Evolutionary conservation across 2,113 vertebrate species (phyloP).

Genomic region (Elaphurus davidianus): DNA sequence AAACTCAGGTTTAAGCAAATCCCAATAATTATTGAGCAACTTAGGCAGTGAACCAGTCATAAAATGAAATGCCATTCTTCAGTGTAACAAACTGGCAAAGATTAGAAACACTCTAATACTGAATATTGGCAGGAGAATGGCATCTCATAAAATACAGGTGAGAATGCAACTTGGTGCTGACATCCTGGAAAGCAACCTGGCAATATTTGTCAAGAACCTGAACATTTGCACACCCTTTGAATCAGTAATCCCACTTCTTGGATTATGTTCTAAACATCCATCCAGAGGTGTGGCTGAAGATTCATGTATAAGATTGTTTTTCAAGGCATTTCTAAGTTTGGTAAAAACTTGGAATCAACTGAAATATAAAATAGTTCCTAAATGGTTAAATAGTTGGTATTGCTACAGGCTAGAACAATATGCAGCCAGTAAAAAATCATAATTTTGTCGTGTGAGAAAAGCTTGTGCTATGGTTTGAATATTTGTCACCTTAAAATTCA

Average conservation of each 20-base stretch:
- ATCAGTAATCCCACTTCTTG: not conserved
- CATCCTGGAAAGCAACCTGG: not conserved
- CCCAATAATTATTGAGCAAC: not conserved
- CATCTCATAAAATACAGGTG: not conserved
- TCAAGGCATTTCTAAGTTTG: not conserved
- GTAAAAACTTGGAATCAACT: not conserved
- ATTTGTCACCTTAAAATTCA: not conserved
- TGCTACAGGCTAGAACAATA: not conserved
- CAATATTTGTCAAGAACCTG: not conserved
- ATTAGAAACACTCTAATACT: not conserved
- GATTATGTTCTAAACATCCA: not conserved
- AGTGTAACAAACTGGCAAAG: slow-evolving; percentile 34
- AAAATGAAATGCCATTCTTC: slow-evolving; percentile 20
- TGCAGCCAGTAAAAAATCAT: not conserved
- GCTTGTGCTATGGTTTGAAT: not conserved
- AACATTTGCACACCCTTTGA: not conserved
- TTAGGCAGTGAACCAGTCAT: not conserved
- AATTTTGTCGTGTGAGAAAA: slow-evolving; percentile 2
- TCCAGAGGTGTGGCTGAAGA: not conserved
- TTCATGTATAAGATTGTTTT: not conserved
- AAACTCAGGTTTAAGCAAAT: slow-evolving; percentile 42
- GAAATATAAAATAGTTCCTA: not conserved
- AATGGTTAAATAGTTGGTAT: not conserved
- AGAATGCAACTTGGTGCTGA: not conserved
- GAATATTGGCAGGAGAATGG: not conserved